Evolutionary conservation across 1,140 invertebrate species (phyloP).

Genomic region (Sitophilus oryzae): DNA sequence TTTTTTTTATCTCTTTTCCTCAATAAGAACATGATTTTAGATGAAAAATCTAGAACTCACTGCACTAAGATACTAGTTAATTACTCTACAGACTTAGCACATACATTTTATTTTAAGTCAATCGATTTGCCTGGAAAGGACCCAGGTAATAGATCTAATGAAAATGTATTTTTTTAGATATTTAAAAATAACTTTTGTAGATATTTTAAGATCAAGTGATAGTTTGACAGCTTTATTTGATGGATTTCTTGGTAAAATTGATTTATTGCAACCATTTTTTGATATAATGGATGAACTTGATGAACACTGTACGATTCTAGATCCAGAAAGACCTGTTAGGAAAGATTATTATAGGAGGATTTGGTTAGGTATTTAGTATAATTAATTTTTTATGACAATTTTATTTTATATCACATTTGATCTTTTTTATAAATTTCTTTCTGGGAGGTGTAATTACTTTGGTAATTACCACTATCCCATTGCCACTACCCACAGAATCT

Average conservation of each 20-base stretch:
- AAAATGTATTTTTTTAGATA: background rate
- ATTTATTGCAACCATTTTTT: conserved; percentile 44
- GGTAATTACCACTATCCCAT: no score
- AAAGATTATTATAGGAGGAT: conserved; percentile 43
- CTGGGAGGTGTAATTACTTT: background rate
- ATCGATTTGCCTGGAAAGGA: conserved; percentile 30
- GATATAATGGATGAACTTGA: conserved; percentile 46
- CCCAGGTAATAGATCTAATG: conserved; percentile 6
- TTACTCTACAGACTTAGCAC: conserved; percentile 15
- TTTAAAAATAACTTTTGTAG: conserved; percentile 5
- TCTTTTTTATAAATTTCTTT: no score
- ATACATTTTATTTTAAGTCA: conserved; percentile 27
- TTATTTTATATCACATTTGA: background rate
- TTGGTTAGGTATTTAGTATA: conserved; percentile 44
- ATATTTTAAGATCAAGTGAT: conserved; percentile 9
- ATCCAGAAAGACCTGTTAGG: conserved; percentile 44
- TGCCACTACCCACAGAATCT: no score
- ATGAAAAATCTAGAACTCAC: conserved; percentile 32
- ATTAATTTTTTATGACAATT: conserved; percentile 8
- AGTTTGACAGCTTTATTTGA: conserved; percentile 31
- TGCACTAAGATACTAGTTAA: conserved; percentile 24
- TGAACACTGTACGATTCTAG: conserved; percentile 43
- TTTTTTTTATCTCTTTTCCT: background rate
- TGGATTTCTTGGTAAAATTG: conserved; percentile 26
- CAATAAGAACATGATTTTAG: no score